Evolutionary conservation across 2,888 invertebrate genomes (phyloP), one percentile per base, ranked within the genome.

Genomic region (Ectropis crepuscularia): DNA sequence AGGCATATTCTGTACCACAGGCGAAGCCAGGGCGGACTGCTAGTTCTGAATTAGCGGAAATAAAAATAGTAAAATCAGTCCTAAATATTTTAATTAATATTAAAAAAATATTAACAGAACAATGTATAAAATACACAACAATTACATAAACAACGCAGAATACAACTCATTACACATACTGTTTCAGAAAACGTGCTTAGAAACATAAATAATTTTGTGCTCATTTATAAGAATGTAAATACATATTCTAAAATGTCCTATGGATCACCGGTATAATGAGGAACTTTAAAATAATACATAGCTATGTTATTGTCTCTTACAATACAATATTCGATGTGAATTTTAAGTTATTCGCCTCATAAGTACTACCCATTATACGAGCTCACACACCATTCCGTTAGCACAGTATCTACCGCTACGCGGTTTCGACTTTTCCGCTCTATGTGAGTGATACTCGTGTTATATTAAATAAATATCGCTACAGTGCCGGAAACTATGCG

Each of bases 91-190:
- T 37, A 74, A 68, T 62, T 54, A 67, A 67, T 65, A 57, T 65
- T 75, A 76, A 75, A 78, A 80, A 79, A 79, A 53, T 37, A 57
- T 47, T 77, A 82, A 80, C 75, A 74, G 74, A 81, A 81, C 71
- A 73, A 71, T 73, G 57, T 70, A 72, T 67, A 75, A 75, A 73
- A 71, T 74, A 72, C 67, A 69, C 69, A 67, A 74, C 76, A 68
- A 68, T 51, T 45, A 37, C 58, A 57, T 50, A 65, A 63, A 61
- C 50, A 69, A 67, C 60, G 55, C 59, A 65, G 57, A 59, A 62
- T 68, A 45, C 68, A 58, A 61, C 9, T 11, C 5, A 65, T 61
- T 69, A 59, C 61, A 62, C 63, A 53, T 51, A 43, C 41, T 28
- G 16, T 63, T 62, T 65, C 57, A 16, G 58, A 53, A 59, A 53